Percentiles rank a stretch among this genome's conserved stretches.
Conservation (phyloP, 2,113 vertebrate genomes). For the Phylloscopus whistleri region DNA sequence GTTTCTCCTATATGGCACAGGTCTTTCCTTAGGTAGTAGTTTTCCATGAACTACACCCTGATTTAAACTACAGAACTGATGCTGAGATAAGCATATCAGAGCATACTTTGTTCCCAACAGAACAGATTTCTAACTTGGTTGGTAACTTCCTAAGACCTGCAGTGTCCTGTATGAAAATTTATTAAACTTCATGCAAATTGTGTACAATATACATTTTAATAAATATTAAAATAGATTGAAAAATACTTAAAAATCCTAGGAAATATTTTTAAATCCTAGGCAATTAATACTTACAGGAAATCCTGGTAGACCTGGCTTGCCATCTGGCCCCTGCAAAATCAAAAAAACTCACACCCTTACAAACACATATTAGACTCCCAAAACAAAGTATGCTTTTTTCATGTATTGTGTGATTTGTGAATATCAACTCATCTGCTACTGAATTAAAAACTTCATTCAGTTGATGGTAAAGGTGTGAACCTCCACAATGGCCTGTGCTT, state of each 20-base stretch:
- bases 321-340: slow-evolving; percentile 83
- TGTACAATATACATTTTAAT: neutral
- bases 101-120: accelerated
- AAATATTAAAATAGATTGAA: neutral
- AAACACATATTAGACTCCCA: neutral
- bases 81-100: neutral
- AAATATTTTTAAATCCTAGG: neutral
- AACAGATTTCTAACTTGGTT: neutral
- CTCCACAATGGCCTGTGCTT: neutral
- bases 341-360: neutral
- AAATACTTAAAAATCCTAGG: neutral
- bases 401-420: neutral
- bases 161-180: neutral
- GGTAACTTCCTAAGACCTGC: neutral
- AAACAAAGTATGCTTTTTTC: neutral
- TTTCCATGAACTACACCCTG: neutral
- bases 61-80: neutral
- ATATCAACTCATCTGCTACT: neutral
- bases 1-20: neutral
- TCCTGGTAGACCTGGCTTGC: slow-evolving; percentile 84
- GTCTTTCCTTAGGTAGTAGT: neutral
- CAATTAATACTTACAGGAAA: slow-evolving; percentile 82
- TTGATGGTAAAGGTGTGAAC: neutral
- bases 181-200: neutral
- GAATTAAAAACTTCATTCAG: neutral